These are phyloP conservation scores for Microdon myrmicae DNA, from an alignment of 2,888 invertebrate genomes.

Conservation along the genomic window DNA sequence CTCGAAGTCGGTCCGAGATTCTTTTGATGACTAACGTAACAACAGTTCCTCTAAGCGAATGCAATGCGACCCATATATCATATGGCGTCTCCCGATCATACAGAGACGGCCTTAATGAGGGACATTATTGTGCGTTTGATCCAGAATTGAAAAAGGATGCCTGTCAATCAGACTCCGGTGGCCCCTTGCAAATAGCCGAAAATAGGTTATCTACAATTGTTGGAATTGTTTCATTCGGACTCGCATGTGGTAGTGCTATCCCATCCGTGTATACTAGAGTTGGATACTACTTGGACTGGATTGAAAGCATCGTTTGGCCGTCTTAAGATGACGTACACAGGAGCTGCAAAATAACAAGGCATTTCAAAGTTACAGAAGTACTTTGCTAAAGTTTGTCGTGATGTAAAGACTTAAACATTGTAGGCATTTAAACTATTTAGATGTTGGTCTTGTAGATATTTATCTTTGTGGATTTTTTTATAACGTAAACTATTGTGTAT, in stretches of 20 bases:
- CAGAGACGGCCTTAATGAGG: conserved; percentile 30
- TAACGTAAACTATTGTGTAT: no score
- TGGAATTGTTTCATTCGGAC: conserved; percentile 56
- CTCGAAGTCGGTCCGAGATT: conserved; percentile 31
- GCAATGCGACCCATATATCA: conserved; percentile 43
- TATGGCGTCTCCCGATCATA: conserved; percentile 15
- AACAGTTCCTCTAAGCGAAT: conserved; percentile 30
- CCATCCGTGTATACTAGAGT: conserved; percentile 56
- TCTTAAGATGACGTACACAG: no score
- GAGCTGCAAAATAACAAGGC: no score
- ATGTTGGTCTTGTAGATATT: no score
- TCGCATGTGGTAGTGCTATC: conserved; percentile 41
- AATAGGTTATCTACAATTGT: conserved; percentile 32
- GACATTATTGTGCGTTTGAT: conserved; percentile 56
- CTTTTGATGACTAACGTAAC: conserved; percentile 54
- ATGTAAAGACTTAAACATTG: no score
- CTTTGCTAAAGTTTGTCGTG: no score
- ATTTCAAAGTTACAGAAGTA: no score
- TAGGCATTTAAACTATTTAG: no score
- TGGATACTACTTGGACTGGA: conserved; percentile 55
- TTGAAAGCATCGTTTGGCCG: conserved; percentile 57
- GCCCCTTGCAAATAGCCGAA: conserved; percentile 50
- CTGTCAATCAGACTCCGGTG: conserved; percentile 55
- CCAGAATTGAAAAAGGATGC: conserved; percentile 42
- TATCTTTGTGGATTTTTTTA: no score